These are phyloP conservation scores for Gymnocephalus cernua DNA, from an alignment of 2,113 vertebrate genomes.

Conservation along the genomic window DNA sequence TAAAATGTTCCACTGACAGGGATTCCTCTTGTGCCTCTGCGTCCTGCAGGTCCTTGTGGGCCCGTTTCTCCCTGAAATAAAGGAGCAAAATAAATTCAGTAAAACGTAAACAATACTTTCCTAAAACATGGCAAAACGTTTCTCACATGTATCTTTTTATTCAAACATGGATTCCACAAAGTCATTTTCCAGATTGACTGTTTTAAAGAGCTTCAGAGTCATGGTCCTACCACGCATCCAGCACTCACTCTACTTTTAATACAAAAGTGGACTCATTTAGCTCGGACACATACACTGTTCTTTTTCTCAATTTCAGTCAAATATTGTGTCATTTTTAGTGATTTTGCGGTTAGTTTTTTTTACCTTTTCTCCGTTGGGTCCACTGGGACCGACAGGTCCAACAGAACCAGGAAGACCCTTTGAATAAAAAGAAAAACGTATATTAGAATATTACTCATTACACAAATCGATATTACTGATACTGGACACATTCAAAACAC, in stretches of 20 bases:
- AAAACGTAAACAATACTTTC: no score
- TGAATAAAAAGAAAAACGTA: constrained; percentile 34
- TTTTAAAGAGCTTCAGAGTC: not conserved
- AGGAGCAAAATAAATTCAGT: constrained; percentile 25
- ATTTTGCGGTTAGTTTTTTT: not conserved
- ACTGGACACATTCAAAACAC: no score
- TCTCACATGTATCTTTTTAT: not conserved
- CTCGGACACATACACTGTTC: not conserved
- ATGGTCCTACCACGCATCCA: not conserved
- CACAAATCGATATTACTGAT: no score
- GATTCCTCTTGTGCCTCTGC: constrained; percentile 92
- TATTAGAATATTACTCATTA: not conserved
- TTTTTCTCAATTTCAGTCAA: not conserved
- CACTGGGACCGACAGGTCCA: constrained; percentile 90
- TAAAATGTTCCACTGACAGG: constrained; percentile 86
- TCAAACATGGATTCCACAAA: not conserved
- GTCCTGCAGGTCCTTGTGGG: constrained; percentile 90
- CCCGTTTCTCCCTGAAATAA: constrained; percentile 93
- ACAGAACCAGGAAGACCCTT: constrained; percentile 94
- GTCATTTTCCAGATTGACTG: not conserved
- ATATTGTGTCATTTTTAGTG: not conserved
- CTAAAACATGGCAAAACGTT: not conserved
- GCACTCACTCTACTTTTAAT: not conserved
- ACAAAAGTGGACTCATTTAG: not conserved
- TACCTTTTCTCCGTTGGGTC: constrained; percentile 96